phyloP scores from a whole-genome alignment of 2,797 vertebrate species.

The Adrianichthys oophorus region DNA sequence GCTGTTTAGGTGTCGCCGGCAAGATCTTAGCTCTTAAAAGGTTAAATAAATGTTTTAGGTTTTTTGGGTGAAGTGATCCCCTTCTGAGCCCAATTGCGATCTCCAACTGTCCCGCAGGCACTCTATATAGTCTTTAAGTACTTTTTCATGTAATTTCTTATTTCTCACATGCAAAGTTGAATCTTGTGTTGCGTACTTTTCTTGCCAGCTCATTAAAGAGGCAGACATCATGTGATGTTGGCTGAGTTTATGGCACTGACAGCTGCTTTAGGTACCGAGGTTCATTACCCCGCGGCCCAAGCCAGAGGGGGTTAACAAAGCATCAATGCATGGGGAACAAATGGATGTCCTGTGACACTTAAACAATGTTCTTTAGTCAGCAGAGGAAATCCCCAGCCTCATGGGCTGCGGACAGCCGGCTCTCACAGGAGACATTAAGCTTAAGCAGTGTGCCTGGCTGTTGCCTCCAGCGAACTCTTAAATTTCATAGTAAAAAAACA shows the following conservation, averaged over 20 bases:
- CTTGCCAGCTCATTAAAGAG: constrained; percentile 15
- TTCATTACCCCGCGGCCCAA: constrained; percentile 25
- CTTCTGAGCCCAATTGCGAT: constrained; percentile 73
- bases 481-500: too few species aligned
- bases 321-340: constrained; percentile 56
- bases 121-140: constrained; percentile 21
- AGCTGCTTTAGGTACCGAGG: constrained; percentile 33
- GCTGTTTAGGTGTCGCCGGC: too few species aligned
- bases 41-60: constrained; percentile 75
- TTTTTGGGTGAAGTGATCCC: constrained; percentile 76
- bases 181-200: constrained; percentile 34
- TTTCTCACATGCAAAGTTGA: constrained; percentile 5
- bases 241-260: constrained; percentile 12
- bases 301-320: constrained; percentile 51
- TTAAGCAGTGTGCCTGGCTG: constrained; percentile 30
- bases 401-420: constrained; percentile 45
- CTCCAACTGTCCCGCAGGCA: constrained; percentile 10
- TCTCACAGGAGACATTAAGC: constrained; percentile 43
- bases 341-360: constrained; percentile 75
- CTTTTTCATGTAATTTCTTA: constrained; percentile 31
- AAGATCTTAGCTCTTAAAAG: too few species aligned
- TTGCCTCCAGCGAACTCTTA: constrained; percentile 8
- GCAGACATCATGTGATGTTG: constrained; percentile 43
- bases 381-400: constrained; percentile 70
- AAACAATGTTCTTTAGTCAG: constrained; percentile 58